Percentiles rank a stretch among this genome's conserved stretches.
Evolutionary conservation across 1,140 invertebrate species (phyloP).

Genomic region (Stenopsyche tienmushanensis): DNA sequence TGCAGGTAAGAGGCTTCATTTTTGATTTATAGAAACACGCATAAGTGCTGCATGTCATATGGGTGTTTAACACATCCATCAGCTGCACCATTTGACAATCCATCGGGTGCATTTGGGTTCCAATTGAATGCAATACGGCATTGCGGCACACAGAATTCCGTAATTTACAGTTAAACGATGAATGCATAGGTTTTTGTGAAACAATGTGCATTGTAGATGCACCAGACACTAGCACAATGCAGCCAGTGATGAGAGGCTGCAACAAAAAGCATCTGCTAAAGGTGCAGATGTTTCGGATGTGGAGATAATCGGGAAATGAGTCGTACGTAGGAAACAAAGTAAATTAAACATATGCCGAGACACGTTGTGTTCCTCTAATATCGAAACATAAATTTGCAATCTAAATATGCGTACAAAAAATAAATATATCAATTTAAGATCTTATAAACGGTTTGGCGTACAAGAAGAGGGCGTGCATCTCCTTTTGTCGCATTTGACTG

Average conservation of each 20-base stretch:
- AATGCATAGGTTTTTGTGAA: background rate
- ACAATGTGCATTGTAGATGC: constrained; percentile 7
- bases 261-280: background rate
- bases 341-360: no score
- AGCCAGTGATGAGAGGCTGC: no score
- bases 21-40: constrained; percentile 10
- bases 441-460: no score
- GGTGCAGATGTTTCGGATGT: background rate
- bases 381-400: no score
- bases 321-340: background rate
- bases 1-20: background rate
- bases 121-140: background rate
- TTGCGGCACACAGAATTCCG: constrained; percentile 5
- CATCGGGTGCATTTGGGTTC: background rate
- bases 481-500: no score
- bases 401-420: no score
- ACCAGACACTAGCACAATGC: no score
- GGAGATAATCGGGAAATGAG: background rate
- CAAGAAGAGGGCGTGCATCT: no score
- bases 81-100: constrained; percentile 23
- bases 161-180: constrained; percentile 15
- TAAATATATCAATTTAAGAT: no score
- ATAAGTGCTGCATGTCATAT: constrained; percentile 7
- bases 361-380: no score
- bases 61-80: constrained; percentile 21